These are phyloP conservation scores for Magallana gigas DNA, from an alignment of 1,140 invertebrate species.

Conservation along the genomic window DNA sequence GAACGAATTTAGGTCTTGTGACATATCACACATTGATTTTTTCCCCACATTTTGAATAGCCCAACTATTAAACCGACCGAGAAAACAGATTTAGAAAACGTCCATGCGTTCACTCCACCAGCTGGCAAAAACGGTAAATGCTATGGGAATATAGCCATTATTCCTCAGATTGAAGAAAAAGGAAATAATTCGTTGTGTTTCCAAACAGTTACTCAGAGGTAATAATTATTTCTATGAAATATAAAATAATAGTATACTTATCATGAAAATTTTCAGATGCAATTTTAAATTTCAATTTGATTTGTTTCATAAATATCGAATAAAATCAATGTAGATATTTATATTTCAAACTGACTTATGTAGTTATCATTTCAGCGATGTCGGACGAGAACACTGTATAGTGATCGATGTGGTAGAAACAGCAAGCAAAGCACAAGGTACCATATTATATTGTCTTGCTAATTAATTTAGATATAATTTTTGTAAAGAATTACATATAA, in stretches of 20 bases:
- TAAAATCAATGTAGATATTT: background rate
- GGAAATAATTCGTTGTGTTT: background rate
- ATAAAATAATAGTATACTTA: too few species aligned
- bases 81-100: background rate
- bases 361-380: background rate
- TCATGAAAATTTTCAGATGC: too few species aligned
- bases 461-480: too few species aligned
- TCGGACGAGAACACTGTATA: background rate
- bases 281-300: too few species aligned
- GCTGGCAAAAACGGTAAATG: background rate
- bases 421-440: background rate
- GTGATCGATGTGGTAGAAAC: background rate
- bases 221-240: too few species aligned
- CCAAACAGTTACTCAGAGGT: background rate
- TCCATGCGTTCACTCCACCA: background rate
- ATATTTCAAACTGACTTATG: background rate
- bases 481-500: too few species aligned
- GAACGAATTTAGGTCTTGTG: too few species aligned
- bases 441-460: too few species aligned
- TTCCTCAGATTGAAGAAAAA: background rate
- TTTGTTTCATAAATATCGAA: too few species aligned
- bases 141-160: constrained; percentile 8
- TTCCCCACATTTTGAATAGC: background rate
- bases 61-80: background rate
- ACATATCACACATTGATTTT: too few species aligned